Evolutionary conservation across 2,797 vertebrate genomes (phyloP), one percentile per base, ranked within the genome.

Genomic region (Leucoraja ocellata): DNA sequence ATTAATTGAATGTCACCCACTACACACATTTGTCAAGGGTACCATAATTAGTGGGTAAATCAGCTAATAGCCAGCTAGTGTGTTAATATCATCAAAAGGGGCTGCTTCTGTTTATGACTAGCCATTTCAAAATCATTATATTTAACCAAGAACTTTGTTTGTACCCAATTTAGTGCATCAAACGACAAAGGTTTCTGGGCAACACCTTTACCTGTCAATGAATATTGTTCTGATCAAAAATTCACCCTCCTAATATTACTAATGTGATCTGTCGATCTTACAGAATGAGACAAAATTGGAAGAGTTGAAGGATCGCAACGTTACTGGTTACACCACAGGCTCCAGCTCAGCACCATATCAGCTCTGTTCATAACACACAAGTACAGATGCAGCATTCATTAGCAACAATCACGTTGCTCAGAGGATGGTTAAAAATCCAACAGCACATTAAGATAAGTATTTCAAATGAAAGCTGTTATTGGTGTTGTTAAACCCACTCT

Each of bases 1-100:
- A 96, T 96, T 98, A 98, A 98, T 97, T 97, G 98, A 98, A 97
- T 98, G 97, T 97, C 97, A 96, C 97, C 96, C 96, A 96, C 95
- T 97, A 95, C 84, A 93, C 95, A 96, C 96, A 96, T 95, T 96
- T 96, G 97, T 96, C 97, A 97, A 96, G 95, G 94, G 68, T 73
- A 36, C 36, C 65, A 74, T 74, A 91, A 91, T 91, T 74, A 91
- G 88, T 91, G 36, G 88, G 32, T 91, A 91, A 91, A 71, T 91
- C 84, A 88, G 61, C n/a, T 88, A 88, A 88, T 68, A 88, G 84
- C 84, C 63, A 32, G 84, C 13, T 88, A 21, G n/a, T 32, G n/a
- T 65, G 84, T 18, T 68, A 68, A 65, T 68, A 65, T 88, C n/a
- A 88, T 88, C 61, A 88, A 88, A 68, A 63, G n/a, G 6, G 32